Conservation (phyloP, 2,113 vertebrate species). For the Cinclus cinclus region DNA sequence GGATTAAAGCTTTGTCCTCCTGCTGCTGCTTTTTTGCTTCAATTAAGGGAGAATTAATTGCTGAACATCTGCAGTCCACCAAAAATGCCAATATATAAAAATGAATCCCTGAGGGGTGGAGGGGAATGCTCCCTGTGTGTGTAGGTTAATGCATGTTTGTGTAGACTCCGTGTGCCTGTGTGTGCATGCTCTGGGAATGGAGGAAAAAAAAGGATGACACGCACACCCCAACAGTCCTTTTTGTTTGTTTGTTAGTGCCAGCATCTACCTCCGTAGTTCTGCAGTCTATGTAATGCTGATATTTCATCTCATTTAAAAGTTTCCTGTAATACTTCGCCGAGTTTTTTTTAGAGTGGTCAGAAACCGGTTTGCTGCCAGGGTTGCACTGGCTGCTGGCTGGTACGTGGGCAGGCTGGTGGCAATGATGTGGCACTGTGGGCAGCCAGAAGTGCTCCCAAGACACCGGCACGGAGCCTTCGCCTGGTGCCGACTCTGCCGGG, state of each 20-base stretch:
- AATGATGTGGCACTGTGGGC: neutral
- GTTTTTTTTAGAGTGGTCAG: neutral
- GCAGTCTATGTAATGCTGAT: neutral
- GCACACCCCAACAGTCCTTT: neutral
- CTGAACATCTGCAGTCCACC: slow-evolving; percentile 27
- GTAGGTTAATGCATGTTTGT: neutral
- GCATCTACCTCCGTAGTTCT: neutral
- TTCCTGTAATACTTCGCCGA: neutral
- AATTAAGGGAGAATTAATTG: slow-evolving; percentile 12
- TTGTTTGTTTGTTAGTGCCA: neutral
- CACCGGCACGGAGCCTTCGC: neutral
- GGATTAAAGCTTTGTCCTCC: slow-evolving; percentile 61
- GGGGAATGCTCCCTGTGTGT: neutral
- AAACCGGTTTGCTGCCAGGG: neutral
- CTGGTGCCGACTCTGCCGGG: neutral
- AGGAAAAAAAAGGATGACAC: neutral
- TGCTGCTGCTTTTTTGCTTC: slow-evolving; percentile 58
- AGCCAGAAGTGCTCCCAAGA: neutral
- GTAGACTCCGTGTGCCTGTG: neutral
- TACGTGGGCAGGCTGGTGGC: neutral
- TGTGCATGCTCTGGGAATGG: neutral
- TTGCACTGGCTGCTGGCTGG: neutral
- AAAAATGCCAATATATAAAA: neutral
- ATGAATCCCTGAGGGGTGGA: neutral
- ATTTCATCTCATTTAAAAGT: slow-evolving; percentile 49